phyloP scores from a whole-genome alignment of 2,113 vertebrate genomes.

The Trematocara stigmaticum region DNA sequence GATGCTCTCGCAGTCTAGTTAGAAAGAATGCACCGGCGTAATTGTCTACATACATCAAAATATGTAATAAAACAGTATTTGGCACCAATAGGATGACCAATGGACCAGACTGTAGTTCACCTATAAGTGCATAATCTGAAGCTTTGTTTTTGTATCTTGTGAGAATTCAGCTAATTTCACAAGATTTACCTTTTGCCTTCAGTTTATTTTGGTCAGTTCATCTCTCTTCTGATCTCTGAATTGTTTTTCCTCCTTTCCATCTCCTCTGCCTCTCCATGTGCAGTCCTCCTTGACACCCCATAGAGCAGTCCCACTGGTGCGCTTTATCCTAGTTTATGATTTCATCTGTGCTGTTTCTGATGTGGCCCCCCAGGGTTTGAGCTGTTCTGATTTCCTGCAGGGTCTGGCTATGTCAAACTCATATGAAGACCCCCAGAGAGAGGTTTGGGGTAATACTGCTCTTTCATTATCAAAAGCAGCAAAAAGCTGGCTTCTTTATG shows the following conservation, averaged over 20 bases:
- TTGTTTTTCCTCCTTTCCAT: neutral
- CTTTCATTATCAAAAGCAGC: neutral
- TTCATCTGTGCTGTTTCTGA: conserved; percentile 2
- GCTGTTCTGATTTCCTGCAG: conserved; percentile 19
- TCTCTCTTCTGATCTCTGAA: neutral
- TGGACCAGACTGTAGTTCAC: neutral
- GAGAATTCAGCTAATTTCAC: neutral
- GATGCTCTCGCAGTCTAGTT: neutral
- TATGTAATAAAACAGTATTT: neutral
- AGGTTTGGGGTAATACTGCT: neutral
- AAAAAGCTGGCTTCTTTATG: neutral
- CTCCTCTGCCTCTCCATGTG: neutral
- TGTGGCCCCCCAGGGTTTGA: neutral
- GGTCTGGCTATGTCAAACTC: neutral
- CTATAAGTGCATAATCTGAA: neutral
- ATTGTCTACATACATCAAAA: neutral
- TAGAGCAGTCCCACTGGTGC: neutral
- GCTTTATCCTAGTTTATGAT: conserved; percentile 1
- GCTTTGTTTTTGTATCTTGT: neutral
- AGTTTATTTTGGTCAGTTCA: neutral
- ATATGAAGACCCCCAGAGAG: neutral
- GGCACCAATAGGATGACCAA: neutral
- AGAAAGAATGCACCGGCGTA: neutral
- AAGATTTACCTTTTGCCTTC: neutral
- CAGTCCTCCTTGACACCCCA: neutral